Conservation (phyloP, 2,888 invertebrate genomes). For the Pyrrhia umbra region DNA sequence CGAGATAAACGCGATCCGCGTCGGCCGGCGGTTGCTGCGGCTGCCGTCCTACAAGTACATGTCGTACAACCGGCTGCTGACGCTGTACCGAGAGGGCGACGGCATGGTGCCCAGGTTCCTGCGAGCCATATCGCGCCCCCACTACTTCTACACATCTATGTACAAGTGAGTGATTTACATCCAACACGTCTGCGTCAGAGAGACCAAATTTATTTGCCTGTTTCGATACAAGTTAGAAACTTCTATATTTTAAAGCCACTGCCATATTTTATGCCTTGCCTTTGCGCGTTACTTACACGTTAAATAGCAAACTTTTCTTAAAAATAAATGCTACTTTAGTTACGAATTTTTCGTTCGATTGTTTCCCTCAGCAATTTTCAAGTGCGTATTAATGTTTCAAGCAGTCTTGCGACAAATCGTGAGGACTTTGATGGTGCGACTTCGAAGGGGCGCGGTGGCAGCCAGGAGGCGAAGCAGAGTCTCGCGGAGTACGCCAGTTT, state of each 20-base stretch:
- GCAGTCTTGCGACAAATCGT: slow-evolving; percentile 76
- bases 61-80: slow-evolving; percentile 81
- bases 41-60: slow-evolving; percentile 81
- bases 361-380: slow-evolving; percentile 7
- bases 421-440: slow-evolving; percentile 79
- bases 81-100: slow-evolving; percentile 81
- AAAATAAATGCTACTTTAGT: no score
- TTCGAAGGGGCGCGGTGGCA: slow-evolving; percentile 74
- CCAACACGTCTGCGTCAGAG: no score
- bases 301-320: no score
- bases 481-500: slow-evolving; percentile 80
- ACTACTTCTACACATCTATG: slow-evolving; percentile 84
- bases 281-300: no score
- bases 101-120: slow-evolving; percentile 84
- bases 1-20: slow-evolving; percentile 80
- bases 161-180: slow-evolving; percentile 78
- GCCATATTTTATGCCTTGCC: no score
- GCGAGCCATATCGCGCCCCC: slow-evolving; percentile 78
- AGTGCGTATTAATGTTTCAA: slow-evolving; percentile 62
- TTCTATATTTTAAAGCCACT: no score
- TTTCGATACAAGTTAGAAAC: no score
- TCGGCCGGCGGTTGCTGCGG: slow-evolving; percentile 75
- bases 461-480: slow-evolving; percentile 77
- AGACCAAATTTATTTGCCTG: no score
- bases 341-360: neutral